Base-by-base conservation (phyloP, 2,888 invertebrate genomes). In the Drosophila ustulata region DNA sequence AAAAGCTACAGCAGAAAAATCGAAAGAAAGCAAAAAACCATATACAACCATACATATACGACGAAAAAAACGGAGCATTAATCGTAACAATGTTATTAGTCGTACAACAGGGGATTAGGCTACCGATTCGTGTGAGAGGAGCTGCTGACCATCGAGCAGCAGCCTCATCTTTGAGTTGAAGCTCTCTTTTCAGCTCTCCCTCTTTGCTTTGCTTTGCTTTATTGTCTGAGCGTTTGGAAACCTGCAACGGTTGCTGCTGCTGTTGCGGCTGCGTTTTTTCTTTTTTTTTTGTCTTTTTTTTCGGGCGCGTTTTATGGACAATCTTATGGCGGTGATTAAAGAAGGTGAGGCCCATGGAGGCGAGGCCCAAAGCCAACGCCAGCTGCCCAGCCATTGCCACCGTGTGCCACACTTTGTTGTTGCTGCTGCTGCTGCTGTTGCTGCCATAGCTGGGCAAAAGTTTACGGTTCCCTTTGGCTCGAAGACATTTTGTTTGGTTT, bases 1-100 rank as follows among this genome's bases (percentile, higher is more conserved):
- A 82, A 84, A 83, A 79, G 67, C 66, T 73, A 52, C 65, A 74
- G 66, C 71, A 76, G 49, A 59, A 67, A 66, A 63, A 61, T 65
- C 64, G 46, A 53, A 67, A 49, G 49, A 59, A 46, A 56, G 9
- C 18, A 18, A 18, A 18, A 18, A 18, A 18, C 18, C 18, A 18
- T 18, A 55, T 26, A 37, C 18, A 49, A 13, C 13, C 28, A 65
- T 34, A 62, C 28, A 65, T 34, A 62, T 45, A 67, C 45, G 74
- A 4, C 49, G 41, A 78, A 37, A 75, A 82, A 81, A 80, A 88
- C 83, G 82, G 81, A 88, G 89, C 90, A 90, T 90, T 91, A 91
- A 91, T 91, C 91, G 91, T 91, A 91, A 92, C 91, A 91, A 91
- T 91, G 92, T 91, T 91, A 91, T 91, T 92, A 91, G 91, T 91